Percentiles rank a stretch among this genome's conserved stretches.
These are phyloP conservation scores for Mesorhabditis belari DNA, from an alignment of 2,888 invertebrate species.

Conservation along the genomic window DNA sequence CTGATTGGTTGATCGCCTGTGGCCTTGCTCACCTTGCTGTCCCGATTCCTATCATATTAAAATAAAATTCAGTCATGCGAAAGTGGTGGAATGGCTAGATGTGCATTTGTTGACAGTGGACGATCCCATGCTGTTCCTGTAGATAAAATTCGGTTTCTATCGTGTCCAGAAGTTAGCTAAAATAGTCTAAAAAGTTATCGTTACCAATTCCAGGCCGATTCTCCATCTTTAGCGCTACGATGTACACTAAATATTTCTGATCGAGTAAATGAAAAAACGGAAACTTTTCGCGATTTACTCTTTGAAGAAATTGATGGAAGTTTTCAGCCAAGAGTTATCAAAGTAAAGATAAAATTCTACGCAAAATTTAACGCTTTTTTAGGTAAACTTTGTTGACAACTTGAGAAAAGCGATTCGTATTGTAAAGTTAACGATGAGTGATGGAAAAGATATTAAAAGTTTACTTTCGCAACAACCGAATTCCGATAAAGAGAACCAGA, in stretches of 20 bases:
- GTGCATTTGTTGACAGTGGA: neutral
- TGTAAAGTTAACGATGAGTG: neutral
- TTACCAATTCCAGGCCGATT: neutral
- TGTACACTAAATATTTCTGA: neutral
- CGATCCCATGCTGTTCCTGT: neutral
- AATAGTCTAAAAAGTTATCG: neutral
- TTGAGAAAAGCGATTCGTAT: neutral
- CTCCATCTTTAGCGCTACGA: neutral
- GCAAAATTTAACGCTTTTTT: neutral
- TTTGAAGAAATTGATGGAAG: no score
- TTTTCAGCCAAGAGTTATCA: no score
- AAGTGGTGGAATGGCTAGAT: neutral
- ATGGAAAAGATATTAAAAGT: neutral
- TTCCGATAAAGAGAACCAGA: neutral
- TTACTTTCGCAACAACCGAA: neutral
- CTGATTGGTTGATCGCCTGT: conserved; percentile 34
- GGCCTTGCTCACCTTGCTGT: conserved; percentile 30
- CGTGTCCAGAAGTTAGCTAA: neutral
- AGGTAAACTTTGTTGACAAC: neutral
- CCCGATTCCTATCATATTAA: no score
- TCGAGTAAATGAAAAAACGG: neutral
- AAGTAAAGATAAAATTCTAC: neutral
- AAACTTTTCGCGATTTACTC: no score
- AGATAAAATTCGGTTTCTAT: neutral
- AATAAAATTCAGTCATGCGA: neutral